Percentiles rank a stretch among this genome's conserved stretches.
phyloP scores from a whole-genome alignment of 2,797 vertebrate genomes.

The Chrosomus eos region DNA sequence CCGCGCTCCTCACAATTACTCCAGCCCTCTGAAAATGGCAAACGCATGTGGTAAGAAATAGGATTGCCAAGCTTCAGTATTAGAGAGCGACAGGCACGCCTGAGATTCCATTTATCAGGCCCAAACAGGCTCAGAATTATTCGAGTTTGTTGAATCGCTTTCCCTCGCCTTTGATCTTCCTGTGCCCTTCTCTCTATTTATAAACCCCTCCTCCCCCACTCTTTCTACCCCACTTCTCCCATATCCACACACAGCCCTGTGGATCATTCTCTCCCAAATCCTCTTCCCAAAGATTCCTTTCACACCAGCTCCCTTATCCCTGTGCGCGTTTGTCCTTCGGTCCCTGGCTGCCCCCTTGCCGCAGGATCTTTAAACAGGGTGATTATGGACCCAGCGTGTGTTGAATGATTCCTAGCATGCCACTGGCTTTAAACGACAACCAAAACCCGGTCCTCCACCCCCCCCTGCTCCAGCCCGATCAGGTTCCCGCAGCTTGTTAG shows the following conservation, averaged over 20 bases:
- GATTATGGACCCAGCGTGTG: conserved; percentile 64
- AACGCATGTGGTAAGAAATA: conserved; percentile 55
- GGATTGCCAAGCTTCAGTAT: conserved; percentile 56
- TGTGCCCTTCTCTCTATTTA: conserved; percentile 66
- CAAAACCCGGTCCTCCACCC: conserved; percentile 60
- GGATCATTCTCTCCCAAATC: conserved; percentile 37
- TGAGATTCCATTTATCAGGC: conserved; percentile 69
- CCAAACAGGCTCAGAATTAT: conserved; percentile 67
- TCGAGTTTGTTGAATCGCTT: conserved; percentile 67
- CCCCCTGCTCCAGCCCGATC: conserved; percentile 36
- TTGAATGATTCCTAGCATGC: conserved; percentile 70
- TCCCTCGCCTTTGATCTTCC: conserved; percentile 68
- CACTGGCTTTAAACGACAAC: conserved; percentile 68
- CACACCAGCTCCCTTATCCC: conserved; percentile 19
- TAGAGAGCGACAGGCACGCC: conserved; percentile 45
- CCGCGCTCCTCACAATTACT: background rate
- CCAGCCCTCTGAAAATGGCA: conserved; percentile 37
- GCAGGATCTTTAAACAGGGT: conserved; percentile 61
- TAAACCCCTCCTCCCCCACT: conserved; percentile 54
- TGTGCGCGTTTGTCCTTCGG: conserved; percentile 7
- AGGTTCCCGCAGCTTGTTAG: conserved; percentile 46
- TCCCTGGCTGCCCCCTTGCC: background rate
- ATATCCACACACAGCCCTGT: conserved; percentile 32
- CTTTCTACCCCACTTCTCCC: conserved; percentile 38
- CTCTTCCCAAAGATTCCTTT: conserved; percentile 38